Base-by-base conservation (phyloP, 2,113 vertebrate genomes). In the Glaucidium brasilianum region DNA sequence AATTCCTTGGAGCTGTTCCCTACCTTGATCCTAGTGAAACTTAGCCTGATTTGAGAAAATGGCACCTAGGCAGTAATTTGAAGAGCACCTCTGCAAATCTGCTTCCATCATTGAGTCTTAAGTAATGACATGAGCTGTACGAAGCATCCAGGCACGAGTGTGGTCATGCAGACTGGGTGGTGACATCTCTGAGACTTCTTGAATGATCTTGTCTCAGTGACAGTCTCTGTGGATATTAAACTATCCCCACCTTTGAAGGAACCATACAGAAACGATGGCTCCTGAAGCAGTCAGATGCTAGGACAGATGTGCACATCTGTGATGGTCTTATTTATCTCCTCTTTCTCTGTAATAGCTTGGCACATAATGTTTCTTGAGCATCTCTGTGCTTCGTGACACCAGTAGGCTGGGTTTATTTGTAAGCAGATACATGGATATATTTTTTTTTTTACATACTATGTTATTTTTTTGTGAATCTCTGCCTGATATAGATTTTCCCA, bases 1-100 rank as follows among this genome's bases (percentile, higher is more conserved):
- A 94, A 96, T 90, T 94, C 90, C 91, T 96, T 7, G 2, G 73
- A 93, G 69, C 89, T 82, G 73, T 75, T 94, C 49, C 60, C 22
- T 60, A 22, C 80, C 68, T 88, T 72, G 56, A 52, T 78, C 73
- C 52, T 1, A 5, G 58, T 0, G 4, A 62, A 62, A 68, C 66
- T 68, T 15, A 34, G 25, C 26, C 37, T 76, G 77, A 47, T 50
- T 86, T 47, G 30, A 85, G 84, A 62, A 72, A 60, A 84, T 45
- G 25, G 73, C 73, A 47, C 32, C 30, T 74, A 76, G 87, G 49
- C 14, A 14, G 69, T 60, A 66, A 71, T 67, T 50, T 77, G 63
- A 52, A 23, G 41, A 89, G 43, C 30, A 41, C 7, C 37, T 92
- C 76, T 72, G 34, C 43, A 80, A 49, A 69, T 55, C 68, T 76